Evolutionary conservation across 1,140 invertebrate species (phyloP).

Genomic region (Galleria mellonella): DNA sequence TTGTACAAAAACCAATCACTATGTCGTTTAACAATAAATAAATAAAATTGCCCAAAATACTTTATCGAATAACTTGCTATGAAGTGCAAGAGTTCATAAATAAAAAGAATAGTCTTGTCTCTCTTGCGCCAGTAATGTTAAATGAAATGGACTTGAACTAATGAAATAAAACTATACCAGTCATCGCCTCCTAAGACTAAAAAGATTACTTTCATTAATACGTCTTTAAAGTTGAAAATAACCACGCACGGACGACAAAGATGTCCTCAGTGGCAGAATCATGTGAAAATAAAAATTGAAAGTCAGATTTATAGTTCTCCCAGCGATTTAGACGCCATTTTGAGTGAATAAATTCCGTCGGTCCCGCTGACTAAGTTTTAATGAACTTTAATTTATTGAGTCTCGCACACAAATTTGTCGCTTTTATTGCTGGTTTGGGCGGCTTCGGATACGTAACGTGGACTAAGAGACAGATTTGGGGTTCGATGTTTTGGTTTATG

Average conservation of each 20-base stretch:
- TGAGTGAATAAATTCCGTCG: constrained; percentile 25
- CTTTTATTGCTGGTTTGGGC: constrained; percentile 32
- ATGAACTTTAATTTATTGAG: constrained; percentile 59
- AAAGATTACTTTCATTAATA: constrained; percentile 36
- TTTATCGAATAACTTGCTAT: too few relatives aligned
- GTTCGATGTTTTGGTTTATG: constrained; percentile 42
- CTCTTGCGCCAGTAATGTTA: too few relatives aligned
- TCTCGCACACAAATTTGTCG: constrained; percentile 47
- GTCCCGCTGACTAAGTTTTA: constrained; percentile 36
- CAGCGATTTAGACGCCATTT: constrained; percentile 28
- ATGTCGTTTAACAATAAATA: too few relatives aligned
- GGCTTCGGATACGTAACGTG: constrained; percentile 29
- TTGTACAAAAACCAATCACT: too few relatives aligned
- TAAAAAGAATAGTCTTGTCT: too few relatives aligned
- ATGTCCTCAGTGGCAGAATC: constrained; percentile 28
- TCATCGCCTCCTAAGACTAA: constrained; percentile 1
- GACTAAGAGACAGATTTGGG: constrained; percentile 25
- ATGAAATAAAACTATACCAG: constrained; percentile 4
- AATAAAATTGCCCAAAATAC: too few relatives aligned
- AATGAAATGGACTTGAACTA: background rate
- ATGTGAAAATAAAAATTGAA: constrained; percentile 34
- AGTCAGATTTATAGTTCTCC: constrained; percentile 18
- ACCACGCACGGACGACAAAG: constrained; percentile 31
- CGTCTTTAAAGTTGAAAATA: constrained; percentile 42
- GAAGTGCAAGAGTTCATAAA: too few relatives aligned